Evolutionary conservation across 1,140 invertebrate genomes (phyloP).

Genomic region (Tachypleus tridentatus): DNA sequence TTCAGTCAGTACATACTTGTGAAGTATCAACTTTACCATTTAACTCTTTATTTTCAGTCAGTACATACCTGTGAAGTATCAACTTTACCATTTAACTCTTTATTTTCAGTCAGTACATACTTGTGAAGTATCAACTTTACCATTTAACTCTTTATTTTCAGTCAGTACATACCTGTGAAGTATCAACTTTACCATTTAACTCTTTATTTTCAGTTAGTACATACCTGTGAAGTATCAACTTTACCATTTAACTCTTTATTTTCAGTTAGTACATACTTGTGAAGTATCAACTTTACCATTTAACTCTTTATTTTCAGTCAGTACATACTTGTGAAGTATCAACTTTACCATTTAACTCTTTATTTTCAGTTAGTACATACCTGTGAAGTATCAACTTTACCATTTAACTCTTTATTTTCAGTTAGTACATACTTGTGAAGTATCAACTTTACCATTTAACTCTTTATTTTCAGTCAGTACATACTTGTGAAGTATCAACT

Average conservation of each 20-base stretch:
- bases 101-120: conserved; percentile 23
- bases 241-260: conserved; percentile 5
- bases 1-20: conserved; percentile 19
- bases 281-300: too few relatives aligned
- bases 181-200: background rate
- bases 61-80: too few relatives aligned
- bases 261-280: conserved; percentile 17
- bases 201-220: conserved; percentile 22
- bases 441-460: background rate
- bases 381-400: too few relatives aligned
- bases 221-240: too few relatives aligned
- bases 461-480: conserved; percentile 23
- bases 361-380: conserved; percentile 21
- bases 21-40: too few relatives aligned
- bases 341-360: background rate
- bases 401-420: conserved; percentile 18
- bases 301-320: conserved; percentile 23
- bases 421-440: conserved; percentile 6
- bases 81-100: background rate
- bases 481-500: too few relatives aligned
- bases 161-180: conserved; percentile 10
- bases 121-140: too few relatives aligned
- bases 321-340: too few relatives aligned
- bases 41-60: conserved; percentile 23
- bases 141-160: conserved; percentile 18